Percentiles rank a stretch among this genome's conserved stretches.
These are phyloP conservation scores for Nilaparvata lugens DNA, from an alignment of 1,140 invertebrate species.

Conservation along the genomic window DNA sequence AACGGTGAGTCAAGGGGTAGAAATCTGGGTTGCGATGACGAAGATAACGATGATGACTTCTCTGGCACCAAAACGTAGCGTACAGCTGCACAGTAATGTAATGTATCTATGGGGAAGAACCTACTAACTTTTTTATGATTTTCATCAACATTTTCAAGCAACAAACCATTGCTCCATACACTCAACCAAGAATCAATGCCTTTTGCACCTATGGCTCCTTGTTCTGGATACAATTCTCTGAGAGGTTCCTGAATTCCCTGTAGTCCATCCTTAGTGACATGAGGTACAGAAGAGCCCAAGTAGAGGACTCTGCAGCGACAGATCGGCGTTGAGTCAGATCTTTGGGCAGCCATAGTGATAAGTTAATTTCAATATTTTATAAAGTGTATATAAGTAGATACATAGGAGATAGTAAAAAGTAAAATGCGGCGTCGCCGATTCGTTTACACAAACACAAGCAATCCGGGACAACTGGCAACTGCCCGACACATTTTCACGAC, in stretches of 20 bases:
- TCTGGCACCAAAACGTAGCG: slow-evolving; percentile 53
- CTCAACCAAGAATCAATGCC: slow-evolving; percentile 97
- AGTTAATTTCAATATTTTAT: not conserved
- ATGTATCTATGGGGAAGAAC: slow-evolving; percentile 93
- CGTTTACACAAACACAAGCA: not conserved
- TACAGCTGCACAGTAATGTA: slow-evolving; percentile 97
- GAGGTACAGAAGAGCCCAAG: slow-evolving; percentile 92
- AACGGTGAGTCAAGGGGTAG: slow-evolving; percentile 94
- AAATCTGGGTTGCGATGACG: slow-evolving; percentile 63
- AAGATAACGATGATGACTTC: slow-evolving; percentile 39
- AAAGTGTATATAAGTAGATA: not conserved
- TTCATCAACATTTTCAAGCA: slow-evolving; percentile 94
- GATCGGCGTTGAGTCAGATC: slow-evolving; percentile 71
- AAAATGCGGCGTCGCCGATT: not conserved
- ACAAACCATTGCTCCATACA: slow-evolving; percentile 92
- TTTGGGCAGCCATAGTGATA: not conserved
- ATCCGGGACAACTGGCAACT: not conserved
- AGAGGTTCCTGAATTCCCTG: slow-evolving; percentile 97
- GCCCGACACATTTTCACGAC: not conserved
- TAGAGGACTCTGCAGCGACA: slow-evolving; percentile 96
- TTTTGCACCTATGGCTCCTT: slow-evolving; percentile 71
- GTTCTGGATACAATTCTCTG: slow-evolving; percentile 89
- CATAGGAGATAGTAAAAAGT: not conserved
- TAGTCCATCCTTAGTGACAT: slow-evolving; percentile 94
- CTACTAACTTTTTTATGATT: slow-evolving; percentile 87